Evolutionary conservation across 2,888 invertebrate species (phyloP).

Genomic region (Isoperla grammatica): DNA sequence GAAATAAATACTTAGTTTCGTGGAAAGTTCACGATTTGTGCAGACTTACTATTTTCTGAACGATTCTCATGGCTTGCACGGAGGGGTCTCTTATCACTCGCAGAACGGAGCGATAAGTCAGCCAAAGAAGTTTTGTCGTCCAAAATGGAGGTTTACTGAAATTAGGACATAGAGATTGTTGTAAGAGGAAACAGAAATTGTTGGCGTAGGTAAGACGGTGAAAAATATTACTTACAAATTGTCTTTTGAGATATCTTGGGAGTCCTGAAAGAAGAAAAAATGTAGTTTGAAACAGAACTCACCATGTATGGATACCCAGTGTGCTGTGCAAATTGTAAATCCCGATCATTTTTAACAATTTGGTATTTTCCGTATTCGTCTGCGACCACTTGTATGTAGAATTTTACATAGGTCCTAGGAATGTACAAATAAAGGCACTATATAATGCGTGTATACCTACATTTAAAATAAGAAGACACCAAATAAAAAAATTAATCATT

Average conservation of each 20-base stretch:
- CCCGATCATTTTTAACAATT: no score
- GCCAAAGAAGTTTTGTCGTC: constrained; percentile 66
- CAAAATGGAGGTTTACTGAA: constrained; percentile 58
- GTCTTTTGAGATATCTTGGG: constrained; percentile 24
- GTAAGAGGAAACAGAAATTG: not conserved
- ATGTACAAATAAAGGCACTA: no score
- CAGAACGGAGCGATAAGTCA: constrained; percentile 68
- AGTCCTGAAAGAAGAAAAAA: constrained; percentile 31
- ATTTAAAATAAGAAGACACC: no score
- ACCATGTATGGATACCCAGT: no score
- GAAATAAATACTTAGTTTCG: no score
- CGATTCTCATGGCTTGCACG: constrained; percentile 65
- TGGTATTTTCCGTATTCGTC: no score
- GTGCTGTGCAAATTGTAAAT: no score
- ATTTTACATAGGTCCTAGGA: no score
- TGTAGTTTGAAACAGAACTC: not conserved
- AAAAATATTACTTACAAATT: constrained; percentile 33
- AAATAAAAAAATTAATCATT: no score
- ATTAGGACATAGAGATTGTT: constrained; percentile 16
- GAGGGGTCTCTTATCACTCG: constrained; percentile 75
- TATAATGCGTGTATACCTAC: no score
- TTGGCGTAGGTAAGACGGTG: not conserved
- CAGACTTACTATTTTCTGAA: constrained; percentile 75
- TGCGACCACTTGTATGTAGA: no score
- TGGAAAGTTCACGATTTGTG: no score